Conservation (phyloP, 2,888 invertebrate species). For the Tuta absoluta region DNA sequence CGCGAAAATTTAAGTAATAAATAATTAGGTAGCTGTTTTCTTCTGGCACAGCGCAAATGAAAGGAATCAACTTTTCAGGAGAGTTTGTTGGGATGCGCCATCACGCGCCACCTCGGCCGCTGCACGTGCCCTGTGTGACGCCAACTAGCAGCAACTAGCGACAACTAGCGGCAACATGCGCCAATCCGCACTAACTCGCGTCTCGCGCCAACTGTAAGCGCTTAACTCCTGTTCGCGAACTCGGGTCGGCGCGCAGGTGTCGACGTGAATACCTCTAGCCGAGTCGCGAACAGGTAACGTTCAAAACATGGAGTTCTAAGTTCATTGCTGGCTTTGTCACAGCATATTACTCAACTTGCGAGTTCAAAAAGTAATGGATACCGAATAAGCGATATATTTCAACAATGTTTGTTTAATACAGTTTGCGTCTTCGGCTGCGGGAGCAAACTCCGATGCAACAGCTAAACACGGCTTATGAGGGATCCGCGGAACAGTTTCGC, state of each 20-base stretch:
- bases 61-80: too few species aligned
- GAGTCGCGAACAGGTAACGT: neutral
- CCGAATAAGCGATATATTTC: neutral
- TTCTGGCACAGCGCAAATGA: too few species aligned
- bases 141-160: too few species aligned
- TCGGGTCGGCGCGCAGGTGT: constrained; percentile 14
- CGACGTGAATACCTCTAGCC: constrained; percentile 7
- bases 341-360: neutral
- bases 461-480: constrained; percentile 17
- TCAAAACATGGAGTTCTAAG: neutral
- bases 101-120: neutral
- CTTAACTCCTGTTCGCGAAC: constrained; percentile 19
- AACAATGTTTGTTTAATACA: neutral
- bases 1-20: too few species aligned
- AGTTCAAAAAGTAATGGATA: neutral
- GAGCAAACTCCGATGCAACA: constrained; percentile 3
- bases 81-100: neutral
- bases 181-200: neutral
- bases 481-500: neutral
- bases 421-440: neutral
- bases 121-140: constrained; percentile 1
- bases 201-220: constrained; percentile 10
- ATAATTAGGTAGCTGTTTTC: too few species aligned
- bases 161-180: neutral
- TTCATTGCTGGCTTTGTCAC: neutral